These are phyloP conservation scores for Coptodon bakossiorum DNA, from an alignment of 2,113 vertebrate genomes.

Conservation along the genomic window DNA sequence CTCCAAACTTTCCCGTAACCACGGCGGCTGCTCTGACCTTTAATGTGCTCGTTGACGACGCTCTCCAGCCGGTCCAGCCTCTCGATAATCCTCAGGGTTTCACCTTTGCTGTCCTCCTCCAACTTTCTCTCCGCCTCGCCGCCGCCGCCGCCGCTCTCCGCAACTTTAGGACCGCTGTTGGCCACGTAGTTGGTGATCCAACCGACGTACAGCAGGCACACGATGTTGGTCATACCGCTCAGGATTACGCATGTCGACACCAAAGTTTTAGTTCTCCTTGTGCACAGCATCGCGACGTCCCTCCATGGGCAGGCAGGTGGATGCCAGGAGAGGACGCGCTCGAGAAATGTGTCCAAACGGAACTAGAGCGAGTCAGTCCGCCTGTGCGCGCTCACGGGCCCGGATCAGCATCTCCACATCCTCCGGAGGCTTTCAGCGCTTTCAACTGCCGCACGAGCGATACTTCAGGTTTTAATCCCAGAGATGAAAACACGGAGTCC, in stretches of 20 bases:
- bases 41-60: slow-evolving; percentile 94
- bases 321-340: not conserved
- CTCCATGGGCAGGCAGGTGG: slow-evolving; percentile 76
- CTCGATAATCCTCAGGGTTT: slow-evolving; percentile 90
- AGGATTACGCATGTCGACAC: slow-evolving; percentile 97
- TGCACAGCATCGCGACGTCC: slow-evolving; percentile 89
- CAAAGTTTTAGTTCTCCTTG: slow-evolving; percentile 97
- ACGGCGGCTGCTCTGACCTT: slow-evolving; percentile 72
- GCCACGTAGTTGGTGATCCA: slow-evolving; percentile 97
- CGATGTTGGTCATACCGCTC: slow-evolving; percentile 96
- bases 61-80: slow-evolving; percentile 92
- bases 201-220: slow-evolving; percentile 93
- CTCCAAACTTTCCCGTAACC: not conserved
- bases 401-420: not conserved
- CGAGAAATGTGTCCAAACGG: not conserved
- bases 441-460: not conserved
- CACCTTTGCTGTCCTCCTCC: slow-evolving; percentile 87
- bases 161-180: slow-evolving; percentile 84
- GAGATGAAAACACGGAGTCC: not conserved
- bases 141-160: slow-evolving; percentile 73
- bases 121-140: slow-evolving; percentile 79
- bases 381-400: not conserved
- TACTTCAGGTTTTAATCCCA: not conserved
- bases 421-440: not conserved
- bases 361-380: not conserved